phyloP scores from a whole-genome alignment of 64 coral and sea anemone genomes.

The Montipora capricornis region DNA sequence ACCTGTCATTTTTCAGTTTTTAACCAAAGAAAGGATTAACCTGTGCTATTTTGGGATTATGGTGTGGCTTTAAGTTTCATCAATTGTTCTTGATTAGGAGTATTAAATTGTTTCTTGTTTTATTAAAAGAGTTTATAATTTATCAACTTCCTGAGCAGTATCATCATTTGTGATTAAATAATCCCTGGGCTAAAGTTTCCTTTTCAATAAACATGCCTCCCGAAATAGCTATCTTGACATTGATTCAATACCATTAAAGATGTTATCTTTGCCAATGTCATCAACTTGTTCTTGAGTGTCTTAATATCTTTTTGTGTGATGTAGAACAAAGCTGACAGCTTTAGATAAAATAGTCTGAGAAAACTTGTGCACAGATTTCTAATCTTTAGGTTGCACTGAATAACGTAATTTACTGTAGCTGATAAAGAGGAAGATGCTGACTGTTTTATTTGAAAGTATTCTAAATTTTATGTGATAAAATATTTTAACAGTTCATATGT shows the following conservation, averaged over 20 bases:
- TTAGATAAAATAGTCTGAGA: not conserved
- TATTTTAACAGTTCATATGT: no score
- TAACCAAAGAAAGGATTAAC: not conserved
- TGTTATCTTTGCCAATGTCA: not conserved
- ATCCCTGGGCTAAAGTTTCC: not conserved
- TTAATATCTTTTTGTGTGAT: not conserved
- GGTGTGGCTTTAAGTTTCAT: not conserved
- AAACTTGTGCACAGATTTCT: no score
- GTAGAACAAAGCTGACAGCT: not conserved
- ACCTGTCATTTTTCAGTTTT: not conserved
- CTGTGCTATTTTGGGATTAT: not conserved
- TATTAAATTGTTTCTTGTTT: not conserved
- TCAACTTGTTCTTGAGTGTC: not conserved
- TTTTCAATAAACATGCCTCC: not conserved
- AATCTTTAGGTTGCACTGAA: no score
- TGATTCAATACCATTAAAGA: not conserved
- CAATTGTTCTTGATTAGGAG: not conserved
- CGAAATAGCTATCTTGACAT: not conserved
- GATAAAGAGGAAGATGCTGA: no score
- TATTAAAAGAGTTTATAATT: not conserved
- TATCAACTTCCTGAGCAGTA: not conserved
- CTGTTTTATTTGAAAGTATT: no score
- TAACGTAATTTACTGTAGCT: no score
- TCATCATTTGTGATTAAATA: not conserved
- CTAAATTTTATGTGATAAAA: no score